Evolutionary conservation across 2,797 vertebrate species (phyloP).

Genomic region (Carcharodon carcharias): DNA sequence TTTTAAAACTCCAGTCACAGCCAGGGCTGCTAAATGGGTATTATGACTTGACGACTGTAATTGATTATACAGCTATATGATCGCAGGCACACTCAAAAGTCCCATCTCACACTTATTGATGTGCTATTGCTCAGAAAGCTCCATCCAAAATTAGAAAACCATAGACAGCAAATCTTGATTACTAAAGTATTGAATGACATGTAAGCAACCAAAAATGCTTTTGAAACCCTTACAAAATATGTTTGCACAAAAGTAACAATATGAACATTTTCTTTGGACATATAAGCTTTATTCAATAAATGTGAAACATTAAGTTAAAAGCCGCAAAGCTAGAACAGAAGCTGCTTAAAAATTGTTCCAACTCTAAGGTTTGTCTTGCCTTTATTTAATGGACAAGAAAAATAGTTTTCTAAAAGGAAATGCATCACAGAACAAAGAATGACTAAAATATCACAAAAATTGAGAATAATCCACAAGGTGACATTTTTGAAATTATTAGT

Average conservation of each 20-base stretch:
- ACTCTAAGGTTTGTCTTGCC: not conserved
- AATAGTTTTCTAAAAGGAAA: not conserved
- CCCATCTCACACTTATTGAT: not conserved
- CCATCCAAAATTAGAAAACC: not conserved
- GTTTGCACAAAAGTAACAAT: not conserved
- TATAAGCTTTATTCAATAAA: not conserved
- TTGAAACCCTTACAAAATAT: not conserved
- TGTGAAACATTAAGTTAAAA: not conserved
- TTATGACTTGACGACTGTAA: not conserved
- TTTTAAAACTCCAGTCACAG: not conserved
- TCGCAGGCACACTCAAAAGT: not conserved
- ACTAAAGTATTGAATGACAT: not conserved
- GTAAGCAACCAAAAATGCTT: not conserved
- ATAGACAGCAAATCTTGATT: not conserved
- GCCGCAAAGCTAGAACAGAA: not conserved
- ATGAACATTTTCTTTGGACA: not conserved
- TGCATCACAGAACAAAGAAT: not conserved
- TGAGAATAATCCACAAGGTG: not conserved
- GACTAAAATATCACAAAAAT: not conserved
- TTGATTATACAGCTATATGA: not conserved
- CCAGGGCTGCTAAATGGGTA: not conserved
- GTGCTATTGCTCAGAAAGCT: not conserved
- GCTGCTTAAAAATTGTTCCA: not conserved
- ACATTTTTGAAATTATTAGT: not conserved
- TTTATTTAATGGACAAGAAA: not conserved